Evolutionary conservation across 2,888 invertebrate species (phyloP).

Genomic region (Saturnia pavonia): DNA sequence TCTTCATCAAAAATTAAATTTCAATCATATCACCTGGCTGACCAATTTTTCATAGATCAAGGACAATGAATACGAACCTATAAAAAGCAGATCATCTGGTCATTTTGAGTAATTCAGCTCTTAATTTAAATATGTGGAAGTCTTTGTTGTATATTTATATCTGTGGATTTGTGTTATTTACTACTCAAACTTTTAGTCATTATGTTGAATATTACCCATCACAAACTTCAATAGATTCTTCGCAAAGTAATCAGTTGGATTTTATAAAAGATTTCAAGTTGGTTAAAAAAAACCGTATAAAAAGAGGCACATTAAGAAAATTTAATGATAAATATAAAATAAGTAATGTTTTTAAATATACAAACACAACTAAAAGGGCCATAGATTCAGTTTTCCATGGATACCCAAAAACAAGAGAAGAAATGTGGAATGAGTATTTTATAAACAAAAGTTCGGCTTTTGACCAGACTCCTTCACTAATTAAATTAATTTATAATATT

Average conservation of each 20-base stretch:
- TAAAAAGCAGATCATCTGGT: conserved; percentile 46
- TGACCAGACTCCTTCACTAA: conserved; percentile 82
- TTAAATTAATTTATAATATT: conserved; percentile 82
- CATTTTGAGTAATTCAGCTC: conserved; percentile 9
- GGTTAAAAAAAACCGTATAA: neutral
- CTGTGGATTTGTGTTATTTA: conserved; percentile 23
- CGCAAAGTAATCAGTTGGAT: conserved; percentile 29
- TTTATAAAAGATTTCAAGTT: neutral
- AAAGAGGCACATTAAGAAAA: conserved; percentile 16
- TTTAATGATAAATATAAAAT: neutral
- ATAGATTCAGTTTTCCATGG: conserved; percentile 80
- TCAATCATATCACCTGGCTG: conserved; percentile 77
- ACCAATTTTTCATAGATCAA: conserved; percentile 55
- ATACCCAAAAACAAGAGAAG: conserved; percentile 81
- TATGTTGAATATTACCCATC: conserved; percentile 64
- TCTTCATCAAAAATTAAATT: conserved; percentile 70
- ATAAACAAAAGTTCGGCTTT: conserved; percentile 58
- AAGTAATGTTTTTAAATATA: neutral
- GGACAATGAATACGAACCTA: conserved; percentile 46
- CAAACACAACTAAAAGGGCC: conserved; percentile 49
- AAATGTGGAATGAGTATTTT: conserved; percentile 78
- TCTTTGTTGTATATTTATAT: neutral
- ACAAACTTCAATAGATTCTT: neutral
- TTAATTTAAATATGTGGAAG: conserved; percentile 17
- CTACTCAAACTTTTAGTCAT: conserved; percentile 34